These are phyloP conservation scores for Lycocerus yunnanus DNA, from an alignment of 2,888 invertebrate genomes.

Conservation along the genomic window DNA sequence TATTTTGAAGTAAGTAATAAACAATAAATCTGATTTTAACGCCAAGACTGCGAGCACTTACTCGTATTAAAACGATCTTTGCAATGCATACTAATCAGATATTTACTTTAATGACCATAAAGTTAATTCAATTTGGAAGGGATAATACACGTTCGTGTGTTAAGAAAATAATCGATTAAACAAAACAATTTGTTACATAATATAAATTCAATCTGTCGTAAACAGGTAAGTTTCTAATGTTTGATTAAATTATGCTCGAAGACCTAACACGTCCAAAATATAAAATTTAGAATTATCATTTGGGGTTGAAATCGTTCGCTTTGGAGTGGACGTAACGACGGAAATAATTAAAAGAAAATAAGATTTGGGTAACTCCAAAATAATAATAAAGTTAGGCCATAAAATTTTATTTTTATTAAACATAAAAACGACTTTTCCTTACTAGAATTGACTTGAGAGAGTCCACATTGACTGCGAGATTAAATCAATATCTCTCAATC, in stretches of 20 bases:
- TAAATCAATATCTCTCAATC: background rate
- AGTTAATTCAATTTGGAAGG: background rate
- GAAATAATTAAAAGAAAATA: background rate
- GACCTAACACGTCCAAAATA: background rate
- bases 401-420: background rate
- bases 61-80: conserved; percentile 15
- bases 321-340: background rate
- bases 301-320: too few species aligned
- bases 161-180: background rate
- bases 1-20: conserved; percentile 3
- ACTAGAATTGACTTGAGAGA: background rate
- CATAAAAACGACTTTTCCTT: background rate
- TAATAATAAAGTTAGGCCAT: background rate
- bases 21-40: conserved; percentile 14
- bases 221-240: background rate
- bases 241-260: background rate
- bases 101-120: background rate
- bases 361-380: background rate
- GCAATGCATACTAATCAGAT: conserved; percentile 21
- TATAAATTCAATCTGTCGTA: background rate
- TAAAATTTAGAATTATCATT: background rate
- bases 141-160: background rate
- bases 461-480: background rate
- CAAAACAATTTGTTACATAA: background rate
- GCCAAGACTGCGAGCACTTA: conserved; percentile 13